A percentile compares a stretch with the other conserved stretches of the same genome.
Evolutionary conservation across 2,113 vertebrate species (phyloP).

Genomic region (Myiozetetes cayanensis): DNA sequence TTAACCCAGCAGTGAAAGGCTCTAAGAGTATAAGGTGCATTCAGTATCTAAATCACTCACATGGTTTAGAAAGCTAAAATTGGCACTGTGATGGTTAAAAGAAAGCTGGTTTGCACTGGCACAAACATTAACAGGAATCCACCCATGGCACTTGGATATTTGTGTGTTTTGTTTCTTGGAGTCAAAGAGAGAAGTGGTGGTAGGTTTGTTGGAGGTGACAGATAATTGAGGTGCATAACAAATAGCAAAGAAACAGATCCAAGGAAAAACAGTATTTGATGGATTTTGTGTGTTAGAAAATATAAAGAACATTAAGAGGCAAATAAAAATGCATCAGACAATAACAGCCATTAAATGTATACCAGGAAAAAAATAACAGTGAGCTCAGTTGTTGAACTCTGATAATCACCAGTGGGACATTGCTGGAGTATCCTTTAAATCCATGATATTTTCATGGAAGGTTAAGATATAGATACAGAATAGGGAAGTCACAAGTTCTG

Average conservation of each 20-base stretch:
- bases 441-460: neutral
- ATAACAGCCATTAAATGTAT: neutral
- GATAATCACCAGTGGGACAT: neutral
- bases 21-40: neutral
- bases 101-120: neutral
- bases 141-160: neutral
- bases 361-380: neutral
- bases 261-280: neutral
- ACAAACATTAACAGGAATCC: neutral
- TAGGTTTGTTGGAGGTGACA: neutral
- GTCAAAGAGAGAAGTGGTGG: neutral
- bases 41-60: neutral
- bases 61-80: neutral
- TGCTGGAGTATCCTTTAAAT: neutral
- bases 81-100: neutral
- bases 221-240: neutral
- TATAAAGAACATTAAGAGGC: neutral
- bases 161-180: neutral
- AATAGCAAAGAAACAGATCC: neutral
- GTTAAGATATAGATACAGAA: neutral
- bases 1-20: neutral
- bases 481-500: neutral
- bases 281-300: neutral
- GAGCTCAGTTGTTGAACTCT: neutral
- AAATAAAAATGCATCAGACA: neutral